Evolutionary conservation across 2,888 invertebrate species (phyloP), one percentile per base, ranked within the genome.

Genomic region (Habroteleia sp.): DNA sequence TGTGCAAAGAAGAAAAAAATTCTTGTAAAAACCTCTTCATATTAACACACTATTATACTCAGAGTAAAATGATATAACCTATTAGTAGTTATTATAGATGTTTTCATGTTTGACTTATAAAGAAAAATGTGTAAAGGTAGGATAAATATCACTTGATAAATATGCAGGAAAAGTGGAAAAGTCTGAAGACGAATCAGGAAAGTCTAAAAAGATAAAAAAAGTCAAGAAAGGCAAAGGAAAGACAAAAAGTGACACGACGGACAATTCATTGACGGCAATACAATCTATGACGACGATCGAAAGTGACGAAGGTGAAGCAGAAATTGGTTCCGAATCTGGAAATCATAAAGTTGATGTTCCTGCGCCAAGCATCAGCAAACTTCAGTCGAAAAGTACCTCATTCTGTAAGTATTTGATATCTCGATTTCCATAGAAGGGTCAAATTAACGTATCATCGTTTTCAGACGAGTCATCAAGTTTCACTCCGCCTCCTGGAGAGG

Each of bases 401-500:
- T 78, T 79, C 23, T 75, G 80, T 82, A 77, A 60, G 74, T 62
- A 6, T 7, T 8, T 41, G 33, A 7, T 54, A 35, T 46, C 8
- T n/a, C 11, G 5, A n/a, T 17, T 39, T 16, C 7, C 16, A 42
- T 58, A 16, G 48, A 56, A 13, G 39, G 42, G 29, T 52, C 27
- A 33, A 25, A 52, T 41, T 63, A 50, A 65, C 25, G 1, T 8
- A 31, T 29, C 20, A 20, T 5, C 37, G 14, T 90, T 93, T 50
- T 56, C 35, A 54, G 63, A 71, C 17, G 65, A 65, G 16, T 13
- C 75, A 10, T 35, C 60, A 6, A 62, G 7, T 2, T 84, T 85
- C 27, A 76, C 79, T 1, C 88, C 88, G 3, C 84, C 85, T 5
- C 81, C 84, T 0, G 87, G 83, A 11, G 82, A 87, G 74, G 83